These are phyloP conservation scores for Cladorhizidae sp. DNA, from an alignment of 37 sponge, comb jelly and placozoan species.

Conservation along the genomic window DNA sequence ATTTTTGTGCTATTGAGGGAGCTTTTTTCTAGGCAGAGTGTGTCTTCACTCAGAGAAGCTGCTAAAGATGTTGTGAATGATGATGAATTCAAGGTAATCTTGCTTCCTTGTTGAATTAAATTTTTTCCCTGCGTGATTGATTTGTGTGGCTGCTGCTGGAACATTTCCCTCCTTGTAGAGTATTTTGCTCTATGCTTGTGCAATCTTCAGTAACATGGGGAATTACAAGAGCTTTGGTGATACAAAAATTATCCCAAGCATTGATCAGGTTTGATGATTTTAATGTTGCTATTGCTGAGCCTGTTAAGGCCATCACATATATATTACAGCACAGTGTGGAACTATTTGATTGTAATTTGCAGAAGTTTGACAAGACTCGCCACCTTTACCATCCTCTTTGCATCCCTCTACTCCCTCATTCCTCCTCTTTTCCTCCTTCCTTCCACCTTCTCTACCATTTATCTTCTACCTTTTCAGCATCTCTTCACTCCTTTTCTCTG, in stretches of 20 bases:
- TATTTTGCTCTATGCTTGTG: conserved; percentile 76
- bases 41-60: conserved; percentile 42
- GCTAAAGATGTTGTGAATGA: conserved; percentile 19
- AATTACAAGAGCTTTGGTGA: conserved; percentile 94
- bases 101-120: not conserved
- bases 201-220: conserved; percentile 85
- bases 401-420: too few species aligned
- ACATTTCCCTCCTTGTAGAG: conserved; percentile 25
- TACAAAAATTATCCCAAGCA: conserved; percentile 81
- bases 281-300: too few species aligned
- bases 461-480: too few species aligned
- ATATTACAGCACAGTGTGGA: too few species aligned
- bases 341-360: too few species aligned
- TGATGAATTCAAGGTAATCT: conserved; percentile 66
- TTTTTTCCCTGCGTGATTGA: not conserved
- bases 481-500: too few species aligned
- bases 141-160: not conserved
- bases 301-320: too few species aligned
- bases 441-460: too few species aligned
- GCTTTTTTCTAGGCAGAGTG: conserved; percentile 59
- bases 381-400: too few species aligned
- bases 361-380: too few species aligned
- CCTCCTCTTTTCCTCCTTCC: not conserved
- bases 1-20: conserved; percentile 77
- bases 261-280: conserved; percentile 49